Percentiles rank a stretch among this genome's conserved stretches.
Evolutionary conservation across 2,888 invertebrate genomes (phyloP).

Genomic region (Leptopilina syphax): DNA sequence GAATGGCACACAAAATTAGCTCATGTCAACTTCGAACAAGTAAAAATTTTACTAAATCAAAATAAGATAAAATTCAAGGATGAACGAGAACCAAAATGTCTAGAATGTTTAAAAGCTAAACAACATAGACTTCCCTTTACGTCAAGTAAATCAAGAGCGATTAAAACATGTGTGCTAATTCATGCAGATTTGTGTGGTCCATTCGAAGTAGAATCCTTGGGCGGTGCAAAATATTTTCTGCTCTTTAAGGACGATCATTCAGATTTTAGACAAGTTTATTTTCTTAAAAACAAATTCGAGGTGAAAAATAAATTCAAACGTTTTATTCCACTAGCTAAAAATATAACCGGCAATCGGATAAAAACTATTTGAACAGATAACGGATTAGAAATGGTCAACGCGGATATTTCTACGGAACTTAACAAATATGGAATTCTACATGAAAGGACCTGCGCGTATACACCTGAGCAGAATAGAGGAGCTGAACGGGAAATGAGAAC

Average conservation of each 20-base stretch:
- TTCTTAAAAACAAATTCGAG: background rate
- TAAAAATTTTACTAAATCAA: background rate
- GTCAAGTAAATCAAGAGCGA: background rate
- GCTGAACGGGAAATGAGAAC: background rate
- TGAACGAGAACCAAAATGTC: background rate
- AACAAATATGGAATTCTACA: slow-evolving; percentile 47
- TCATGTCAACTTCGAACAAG: background rate
- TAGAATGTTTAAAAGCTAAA: background rate
- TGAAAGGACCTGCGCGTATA: slow-evolving; percentile 36
- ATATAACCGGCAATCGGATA: slow-evolving; percentile 25
- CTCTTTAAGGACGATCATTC: background rate
- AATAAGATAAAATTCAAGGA: background rate
- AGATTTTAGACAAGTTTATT: background rate
- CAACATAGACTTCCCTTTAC: background rate
- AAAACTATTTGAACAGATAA: slow-evolving; percentile 53
- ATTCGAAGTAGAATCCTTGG: background rate
- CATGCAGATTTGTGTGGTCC: background rate
- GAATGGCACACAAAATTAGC: background rate
- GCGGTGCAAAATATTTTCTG: background rate
- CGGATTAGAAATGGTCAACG: slow-evolving; percentile 46
- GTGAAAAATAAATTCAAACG: too few relatives aligned
- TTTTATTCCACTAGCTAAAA: background rate
- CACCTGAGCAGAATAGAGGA: slow-evolving; percentile 42
- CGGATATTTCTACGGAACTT: background rate
- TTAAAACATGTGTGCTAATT: background rate